phyloP scores from a whole-genome alignment of 2,113 vertebrate species.

The Mastomys natalensis region DNA sequence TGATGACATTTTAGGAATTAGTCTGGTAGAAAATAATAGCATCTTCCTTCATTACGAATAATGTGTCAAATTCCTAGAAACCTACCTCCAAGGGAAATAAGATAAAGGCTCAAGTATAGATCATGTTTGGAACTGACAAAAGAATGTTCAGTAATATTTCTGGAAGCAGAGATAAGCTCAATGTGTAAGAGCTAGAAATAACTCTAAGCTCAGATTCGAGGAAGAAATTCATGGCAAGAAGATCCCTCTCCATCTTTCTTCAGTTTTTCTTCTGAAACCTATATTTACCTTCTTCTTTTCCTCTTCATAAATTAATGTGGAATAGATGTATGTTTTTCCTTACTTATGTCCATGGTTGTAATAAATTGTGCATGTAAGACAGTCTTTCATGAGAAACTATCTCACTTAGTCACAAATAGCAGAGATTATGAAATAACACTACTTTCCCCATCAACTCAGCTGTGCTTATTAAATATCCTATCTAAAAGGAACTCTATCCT shows the following conservation, averaged over 20 bases:
- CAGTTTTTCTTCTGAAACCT: not conserved
- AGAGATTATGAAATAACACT: not conserved
- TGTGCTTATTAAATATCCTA: not conserved
- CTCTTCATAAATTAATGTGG: not conserved
- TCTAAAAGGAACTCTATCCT: not conserved
- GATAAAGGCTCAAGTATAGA: not conserved
- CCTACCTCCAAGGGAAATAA: not conserved
- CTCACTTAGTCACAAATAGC: not conserved
- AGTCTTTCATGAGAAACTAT: not conserved
- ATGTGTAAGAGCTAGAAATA: not conserved
- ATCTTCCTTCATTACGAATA: conserved; percentile 24
- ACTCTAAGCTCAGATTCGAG: not conserved
- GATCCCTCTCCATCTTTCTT: not conserved
- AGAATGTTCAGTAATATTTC: not conserved
- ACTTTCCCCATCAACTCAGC: not conserved
- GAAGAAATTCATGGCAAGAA: not conserved
- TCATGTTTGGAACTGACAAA: not conserved
- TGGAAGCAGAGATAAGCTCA: not conserved
- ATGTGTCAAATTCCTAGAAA: not conserved
- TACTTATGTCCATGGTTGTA: not conserved
- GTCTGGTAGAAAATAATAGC: not conserved
- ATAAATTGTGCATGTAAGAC: not conserved
- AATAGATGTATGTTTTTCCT: not conserved
- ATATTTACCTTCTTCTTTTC: not conserved
- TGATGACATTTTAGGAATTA: not conserved